Evolutionary conservation across 2,888 invertebrate genomes (phyloP).

Genomic region (Acrocera orbiculus): DNA sequence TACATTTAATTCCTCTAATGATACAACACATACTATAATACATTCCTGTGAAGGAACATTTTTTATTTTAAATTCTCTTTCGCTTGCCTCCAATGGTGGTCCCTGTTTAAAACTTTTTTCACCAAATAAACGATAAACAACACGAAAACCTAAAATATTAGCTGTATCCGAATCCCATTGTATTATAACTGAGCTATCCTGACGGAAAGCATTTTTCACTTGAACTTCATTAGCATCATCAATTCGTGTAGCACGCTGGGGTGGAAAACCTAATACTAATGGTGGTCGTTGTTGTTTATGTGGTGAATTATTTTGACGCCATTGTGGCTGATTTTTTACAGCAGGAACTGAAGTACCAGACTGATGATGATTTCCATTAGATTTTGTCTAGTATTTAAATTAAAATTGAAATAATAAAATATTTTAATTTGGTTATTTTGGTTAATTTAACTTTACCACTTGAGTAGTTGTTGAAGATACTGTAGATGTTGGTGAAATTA

Average conservation of each 20-base stretch:
- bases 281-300: constrained; percentile 45
- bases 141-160: constrained; percentile 75
- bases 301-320: constrained; percentile 18
- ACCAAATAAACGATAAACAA: constrained; percentile 76
- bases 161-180: constrained; percentile 82
- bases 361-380: constrained; percentile 9
- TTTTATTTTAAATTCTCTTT: constrained; percentile 81
- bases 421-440: too few species aligned
- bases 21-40: constrained; percentile 83
- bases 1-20: constrained; percentile 73
- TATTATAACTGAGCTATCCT: constrained; percentile 74
- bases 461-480: constrained; percentile 10
- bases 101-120: constrained; percentile 81
- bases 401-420: too few species aligned
- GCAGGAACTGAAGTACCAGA: constrained; percentile 11
- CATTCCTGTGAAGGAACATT: constrained; percentile 88
- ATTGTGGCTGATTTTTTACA: constrained; percentile 33
- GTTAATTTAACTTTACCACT: constrained; percentile 4
- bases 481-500: constrained; percentile 9
- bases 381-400: background rate
- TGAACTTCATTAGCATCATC: constrained; percentile 58
- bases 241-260: constrained; percentile 44
- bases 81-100: constrained; percentile 73
- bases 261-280: constrained; percentile 51
- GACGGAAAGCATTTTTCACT: constrained; percentile 64